A percentile compares a stretch with the other conserved stretches of the same genome.
These are phyloP conservation scores for Sebastes variabilis DNA, from an alignment of 2,797 vertebrate species.

Conservation along the genomic window DNA sequence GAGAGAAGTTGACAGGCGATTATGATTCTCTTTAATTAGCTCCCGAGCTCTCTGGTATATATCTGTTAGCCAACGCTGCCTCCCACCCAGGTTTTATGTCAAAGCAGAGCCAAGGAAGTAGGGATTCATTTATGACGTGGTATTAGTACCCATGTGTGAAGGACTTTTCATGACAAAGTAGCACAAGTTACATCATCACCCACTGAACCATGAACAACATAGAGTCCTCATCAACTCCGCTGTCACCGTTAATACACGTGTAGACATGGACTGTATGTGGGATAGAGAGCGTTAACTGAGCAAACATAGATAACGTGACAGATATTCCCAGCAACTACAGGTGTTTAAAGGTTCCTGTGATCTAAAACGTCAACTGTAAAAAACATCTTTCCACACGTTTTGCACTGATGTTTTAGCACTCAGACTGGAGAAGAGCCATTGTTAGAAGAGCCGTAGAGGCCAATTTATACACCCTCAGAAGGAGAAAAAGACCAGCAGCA, in stretches of 20 bases:
- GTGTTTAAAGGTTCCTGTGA: not conserved
- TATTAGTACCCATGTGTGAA: not conserved
- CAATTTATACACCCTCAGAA: not conserved
- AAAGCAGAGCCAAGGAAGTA: not conserved
- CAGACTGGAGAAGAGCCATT: not conserved
- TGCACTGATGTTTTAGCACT: not conserved
- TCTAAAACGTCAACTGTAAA: not conserved
- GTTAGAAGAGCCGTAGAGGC: not conserved
- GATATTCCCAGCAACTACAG: not conserved
- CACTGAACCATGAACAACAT: not conserved
- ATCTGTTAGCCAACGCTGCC: constrained; percentile 51
- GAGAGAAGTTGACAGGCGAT: constrained; percentile 66
- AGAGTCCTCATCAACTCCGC: not conserved
- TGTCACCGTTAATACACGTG: not conserved
- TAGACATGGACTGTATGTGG: not conserved
- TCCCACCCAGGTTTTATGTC: not conserved
- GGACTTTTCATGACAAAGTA: not conserved
- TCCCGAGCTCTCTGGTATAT: constrained; percentile 31
- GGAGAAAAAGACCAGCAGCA: not conserved
- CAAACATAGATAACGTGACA: not conserved
- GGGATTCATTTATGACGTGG: not conserved
- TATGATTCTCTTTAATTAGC: constrained; percentile 76
- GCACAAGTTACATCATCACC: not conserved
- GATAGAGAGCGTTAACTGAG: not conserved
- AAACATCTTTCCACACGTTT: not conserved